These are phyloP conservation scores for Tenthredo mesomela DNA, from an alignment of 2,888 invertebrate species.

Conservation along the genomic window DNA sequence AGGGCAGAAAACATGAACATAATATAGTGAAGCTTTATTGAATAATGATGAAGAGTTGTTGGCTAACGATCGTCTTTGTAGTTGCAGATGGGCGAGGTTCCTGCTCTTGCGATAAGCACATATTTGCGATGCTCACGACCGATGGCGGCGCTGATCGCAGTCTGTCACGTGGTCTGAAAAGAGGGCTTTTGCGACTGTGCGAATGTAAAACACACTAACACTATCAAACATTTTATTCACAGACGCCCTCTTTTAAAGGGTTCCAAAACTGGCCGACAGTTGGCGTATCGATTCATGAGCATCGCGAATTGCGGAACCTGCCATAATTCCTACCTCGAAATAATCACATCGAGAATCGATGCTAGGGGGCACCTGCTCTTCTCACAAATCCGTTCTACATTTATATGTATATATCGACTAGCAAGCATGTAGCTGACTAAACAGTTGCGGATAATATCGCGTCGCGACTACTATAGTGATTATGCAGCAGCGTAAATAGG, in stretches of 20 bases:
- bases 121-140: no score
- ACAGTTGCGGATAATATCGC: slow-evolving; percentile 13
- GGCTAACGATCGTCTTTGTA: neutral
- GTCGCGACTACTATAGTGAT: slow-evolving; percentile 29
- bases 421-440: slow-evolving; percentile 46
- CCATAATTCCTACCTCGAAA: neutral
- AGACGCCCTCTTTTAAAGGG: no score
- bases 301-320: neutral
- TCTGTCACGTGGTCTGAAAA: no score
- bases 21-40: neutral
- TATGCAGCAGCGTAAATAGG: slow-evolving; percentile 50
- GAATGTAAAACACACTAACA: no score
- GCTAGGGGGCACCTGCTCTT: slow-evolving; percentile 32
- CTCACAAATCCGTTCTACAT: slow-evolving; percentile 26
- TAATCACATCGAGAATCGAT: slow-evolving; percentile 13
- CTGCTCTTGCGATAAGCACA: neutral
- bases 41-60: neutral
- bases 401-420: slow-evolving; percentile 21
- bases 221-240: no score
- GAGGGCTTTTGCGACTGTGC: no score
- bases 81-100: neutral
- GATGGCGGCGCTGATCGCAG: no score
- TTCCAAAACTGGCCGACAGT: no score
- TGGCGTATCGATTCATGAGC: no score
- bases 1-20: neutral